Evolutionary conservation across 2,797 vertebrate species (phyloP).

Genomic region (Gallirallus australis): DNA sequence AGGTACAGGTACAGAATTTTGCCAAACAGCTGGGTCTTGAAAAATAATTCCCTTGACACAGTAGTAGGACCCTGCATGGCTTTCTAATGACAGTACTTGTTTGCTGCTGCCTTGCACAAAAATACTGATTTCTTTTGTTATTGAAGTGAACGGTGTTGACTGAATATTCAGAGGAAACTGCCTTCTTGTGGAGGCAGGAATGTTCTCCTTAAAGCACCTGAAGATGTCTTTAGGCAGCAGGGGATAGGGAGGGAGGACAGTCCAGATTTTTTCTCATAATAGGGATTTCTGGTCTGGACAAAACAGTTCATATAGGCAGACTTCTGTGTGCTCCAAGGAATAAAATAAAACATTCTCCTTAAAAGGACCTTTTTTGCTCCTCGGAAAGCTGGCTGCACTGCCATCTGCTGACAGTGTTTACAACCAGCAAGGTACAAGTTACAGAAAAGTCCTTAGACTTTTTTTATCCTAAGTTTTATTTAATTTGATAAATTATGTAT

Average conservation of each 20-base stretch:
- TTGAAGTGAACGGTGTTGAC: neutral
- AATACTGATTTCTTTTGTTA: neutral
- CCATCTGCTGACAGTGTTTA: constrained; percentile 50
- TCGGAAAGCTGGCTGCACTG: constrained; percentile 21
- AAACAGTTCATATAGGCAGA: neutral
- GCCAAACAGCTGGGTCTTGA: neutral
- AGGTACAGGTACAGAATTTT: neutral
- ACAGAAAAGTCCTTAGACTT: neutral
- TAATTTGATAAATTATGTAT: neutral
- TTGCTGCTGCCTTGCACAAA: neutral
- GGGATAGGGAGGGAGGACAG: neutral
- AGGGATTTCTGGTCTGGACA: neutral
- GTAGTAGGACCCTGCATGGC: neutral
- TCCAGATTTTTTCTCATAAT: neutral
- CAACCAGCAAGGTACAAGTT: no score
- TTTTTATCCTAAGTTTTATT: neutral
- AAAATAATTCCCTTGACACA: neutral
- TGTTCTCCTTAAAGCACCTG: neutral
- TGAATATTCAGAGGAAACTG: neutral
- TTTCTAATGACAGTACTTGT: neutral
- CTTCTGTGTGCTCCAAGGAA: neutral
- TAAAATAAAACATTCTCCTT: neutral
- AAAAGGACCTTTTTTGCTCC: neutral
- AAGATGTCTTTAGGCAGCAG: neutral
- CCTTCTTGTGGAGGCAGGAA: neutral